A percentile compares a stretch with the other conserved stretches of the same genome.
Evolutionary conservation across 1,140 invertebrate species (phyloP).

Genomic region (Eumaeus atala): DNA sequence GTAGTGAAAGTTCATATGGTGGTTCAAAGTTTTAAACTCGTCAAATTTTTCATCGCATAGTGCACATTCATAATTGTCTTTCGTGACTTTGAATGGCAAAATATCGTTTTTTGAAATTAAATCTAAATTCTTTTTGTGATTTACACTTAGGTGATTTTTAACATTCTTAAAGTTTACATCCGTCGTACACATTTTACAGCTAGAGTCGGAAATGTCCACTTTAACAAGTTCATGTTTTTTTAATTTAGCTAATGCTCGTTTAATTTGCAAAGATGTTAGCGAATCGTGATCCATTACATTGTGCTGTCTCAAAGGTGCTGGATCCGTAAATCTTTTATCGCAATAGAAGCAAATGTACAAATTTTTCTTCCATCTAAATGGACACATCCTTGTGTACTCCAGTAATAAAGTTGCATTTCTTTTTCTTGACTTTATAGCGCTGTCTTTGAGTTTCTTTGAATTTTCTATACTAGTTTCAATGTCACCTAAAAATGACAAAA

Average conservation of each 20-base stretch:
- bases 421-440: constrained; percentile 40
- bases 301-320: constrained; percentile 41
- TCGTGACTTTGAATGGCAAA: constrained; percentile 51
- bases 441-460: constrained; percentile 34
- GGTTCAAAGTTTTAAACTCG: constrained; percentile 61
- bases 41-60: constrained; percentile 61
- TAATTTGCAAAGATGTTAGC: constrained; percentile 30
- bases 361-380: constrained; percentile 63
- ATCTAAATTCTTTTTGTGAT: constrained; percentile 44
- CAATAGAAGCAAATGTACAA: constrained; percentile 58
- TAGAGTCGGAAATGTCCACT: constrained; percentile 49
- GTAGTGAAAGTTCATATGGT: constrained; percentile 68
- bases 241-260: constrained; percentile 37
- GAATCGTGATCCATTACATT: constrained; percentile 34
- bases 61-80: constrained; percentile 46
- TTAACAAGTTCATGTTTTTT: constrained; percentile 58
- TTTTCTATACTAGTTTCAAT: constrained; percentile 30
- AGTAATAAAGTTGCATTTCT: constrained; percentile 41
- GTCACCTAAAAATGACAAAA: constrained; percentile 62
- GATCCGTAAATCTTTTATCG: constrained; percentile 43
- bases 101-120: constrained; percentile 41
- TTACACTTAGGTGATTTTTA: constrained; percentile 40
- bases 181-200: constrained; percentile 46
- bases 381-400: constrained; percentile 50
- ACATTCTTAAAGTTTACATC: constrained; percentile 31